Percentiles rank a stretch among this genome's conserved stretches.
Evolutionary conservation across 2,888 invertebrate genomes (phyloP).

Genomic region (Erebia ligea): DNA sequence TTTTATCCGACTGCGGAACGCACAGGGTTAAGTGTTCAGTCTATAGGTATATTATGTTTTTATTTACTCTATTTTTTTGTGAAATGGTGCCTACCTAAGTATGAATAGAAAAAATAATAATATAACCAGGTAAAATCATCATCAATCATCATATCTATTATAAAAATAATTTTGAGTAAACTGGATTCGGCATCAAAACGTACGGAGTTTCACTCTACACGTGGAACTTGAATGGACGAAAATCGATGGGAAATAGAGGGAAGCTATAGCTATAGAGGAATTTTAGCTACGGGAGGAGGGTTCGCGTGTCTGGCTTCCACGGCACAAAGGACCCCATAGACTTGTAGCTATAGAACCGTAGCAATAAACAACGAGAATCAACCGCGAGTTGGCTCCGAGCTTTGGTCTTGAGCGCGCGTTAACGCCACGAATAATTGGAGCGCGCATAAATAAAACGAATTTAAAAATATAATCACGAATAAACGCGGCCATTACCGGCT

Average conservation of each 20-base stretch:
- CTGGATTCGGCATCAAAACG: constrained; percentile 8
- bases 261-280: constrained; percentile 58
- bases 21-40: no score
- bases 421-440: constrained; percentile 60
- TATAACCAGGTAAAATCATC: no score
- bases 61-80: no score
- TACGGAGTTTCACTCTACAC: constrained; percentile 21
- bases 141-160: no score
- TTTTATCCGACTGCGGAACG: no score
- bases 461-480: constrained; percentile 38
- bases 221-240: constrained; percentile 44
- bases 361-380: constrained; percentile 54
- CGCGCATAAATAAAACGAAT: constrained; percentile 47
- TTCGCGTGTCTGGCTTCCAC: constrained; percentile 72
- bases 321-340: constrained; percentile 71
- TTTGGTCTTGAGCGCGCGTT: constrained; percentile 77
- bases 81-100: no score
- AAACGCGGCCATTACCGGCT: constrained; percentile 29
- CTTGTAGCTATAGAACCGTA: constrained; percentile 64
- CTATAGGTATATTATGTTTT: no score
- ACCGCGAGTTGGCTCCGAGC: constrained; percentile 76
- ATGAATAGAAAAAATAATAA: no score
- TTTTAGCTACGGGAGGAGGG: constrained; percentile 59
- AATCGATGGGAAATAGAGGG: constrained; percentile 53
- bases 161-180: constrained; percentile 6